A percentile compares a stretch with the other conserved stretches of the same genome.
Evolutionary conservation across 2,113 vertebrate genomes (phyloP).

Genomic region (Thunnus thynnus): DNA sequence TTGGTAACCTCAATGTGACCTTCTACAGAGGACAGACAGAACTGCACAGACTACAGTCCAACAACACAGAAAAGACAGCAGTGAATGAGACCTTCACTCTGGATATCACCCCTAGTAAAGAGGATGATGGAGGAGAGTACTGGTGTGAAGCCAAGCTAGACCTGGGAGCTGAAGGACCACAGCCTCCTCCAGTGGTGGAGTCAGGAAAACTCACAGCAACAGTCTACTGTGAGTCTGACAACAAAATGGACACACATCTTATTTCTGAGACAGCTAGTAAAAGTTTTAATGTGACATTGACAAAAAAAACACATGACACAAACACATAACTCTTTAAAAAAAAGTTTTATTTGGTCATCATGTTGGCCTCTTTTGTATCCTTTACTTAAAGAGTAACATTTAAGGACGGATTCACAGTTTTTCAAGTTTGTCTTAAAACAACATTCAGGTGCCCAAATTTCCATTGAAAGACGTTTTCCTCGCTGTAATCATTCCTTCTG

Average conservation of each 20-base stretch:
- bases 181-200: neutral
- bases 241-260: neutral
- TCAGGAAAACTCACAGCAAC: neutral
- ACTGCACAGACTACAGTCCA: accelerated
- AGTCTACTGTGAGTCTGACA: slow-evolving; percentile 66
- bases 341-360: too few relatives aligned
- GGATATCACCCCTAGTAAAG: neutral
- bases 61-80: accelerated
- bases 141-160: slow-evolving; percentile 62
- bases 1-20: slow-evolving; percentile 15
- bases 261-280: neutral
- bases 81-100: neutral
- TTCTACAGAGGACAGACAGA: slow-evolving; percentile 55
- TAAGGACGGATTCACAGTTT: too few relatives aligned
- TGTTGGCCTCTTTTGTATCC: too few relatives aligned
- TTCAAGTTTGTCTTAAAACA: too few relatives aligned
- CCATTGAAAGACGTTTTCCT: too few relatives aligned
- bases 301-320: too few relatives aligned
- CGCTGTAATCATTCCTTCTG: too few relatives aligned
- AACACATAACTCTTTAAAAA: too few relatives aligned
- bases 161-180: slow-evolving; percentile 47
- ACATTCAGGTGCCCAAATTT: too few relatives aligned
- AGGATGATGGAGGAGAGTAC: slow-evolving; percentile 41
- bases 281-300: too few relatives aligned
- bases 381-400: too few relatives aligned